Evolutionary conservation across 2,888 invertebrate genomes (phyloP).

Genomic region (Ariolimax columbianus): DNA sequence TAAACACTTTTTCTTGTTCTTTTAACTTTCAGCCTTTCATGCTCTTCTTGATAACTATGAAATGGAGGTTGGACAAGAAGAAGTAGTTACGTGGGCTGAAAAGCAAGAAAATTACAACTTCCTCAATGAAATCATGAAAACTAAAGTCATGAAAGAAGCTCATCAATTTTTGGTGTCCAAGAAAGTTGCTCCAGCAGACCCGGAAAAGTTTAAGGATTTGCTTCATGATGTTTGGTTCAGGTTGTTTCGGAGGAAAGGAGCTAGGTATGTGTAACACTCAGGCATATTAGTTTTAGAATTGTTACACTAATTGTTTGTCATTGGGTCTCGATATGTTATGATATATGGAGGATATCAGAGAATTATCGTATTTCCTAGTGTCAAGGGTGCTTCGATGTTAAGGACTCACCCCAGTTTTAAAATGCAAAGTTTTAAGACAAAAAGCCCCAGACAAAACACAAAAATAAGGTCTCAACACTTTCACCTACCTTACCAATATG

Average conservation of each 20-base stretch:
- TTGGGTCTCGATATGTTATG: too few relatives aligned
- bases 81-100: conserved; percentile 75
- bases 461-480: too few relatives aligned
- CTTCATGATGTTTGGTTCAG: conserved; percentile 78
- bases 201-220: conserved; percentile 70
- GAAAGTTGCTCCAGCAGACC: conserved; percentile 65
- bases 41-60: conserved; percentile 78
- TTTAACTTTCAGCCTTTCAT: conserved; percentile 71
- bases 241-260: conserved; percentile 70
- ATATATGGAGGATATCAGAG: too few relatives aligned
- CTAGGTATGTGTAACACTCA: conserved; percentile 31
- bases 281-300: not conserved
- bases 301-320: too few relatives aligned
- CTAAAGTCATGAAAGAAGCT: conserved; percentile 76
- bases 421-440: too few relatives aligned
- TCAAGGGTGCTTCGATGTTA: too few relatives aligned
- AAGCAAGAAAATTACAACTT: conserved; percentile 74
- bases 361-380: too few relatives aligned
- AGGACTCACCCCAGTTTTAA: too few relatives aligned
- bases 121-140: conserved; percentile 75
- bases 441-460: too few relatives aligned
- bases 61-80: conserved; percentile 70
- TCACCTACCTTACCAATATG: too few relatives aligned
- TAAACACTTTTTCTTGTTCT: not conserved
- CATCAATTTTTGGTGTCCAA: conserved; percentile 74